These are phyloP conservation scores for Amaurobius ferox DNA, from an alignment of 2,888 invertebrate species.

Conservation along the genomic window DNA sequence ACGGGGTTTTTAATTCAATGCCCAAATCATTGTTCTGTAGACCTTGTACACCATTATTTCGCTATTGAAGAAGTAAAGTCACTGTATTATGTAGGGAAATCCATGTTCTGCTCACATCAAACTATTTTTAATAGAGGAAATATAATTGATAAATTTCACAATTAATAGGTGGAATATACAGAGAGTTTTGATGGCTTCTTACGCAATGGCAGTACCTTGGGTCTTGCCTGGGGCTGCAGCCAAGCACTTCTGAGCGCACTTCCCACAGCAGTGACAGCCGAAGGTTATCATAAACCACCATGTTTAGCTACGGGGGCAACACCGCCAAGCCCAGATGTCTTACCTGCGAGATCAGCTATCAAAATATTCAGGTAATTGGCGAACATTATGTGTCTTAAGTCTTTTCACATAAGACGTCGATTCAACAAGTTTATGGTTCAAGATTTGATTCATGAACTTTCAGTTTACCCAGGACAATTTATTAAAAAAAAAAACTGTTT, in stretches of 20 bases:
- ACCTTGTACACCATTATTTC: too few species aligned
- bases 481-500: too few species aligned
- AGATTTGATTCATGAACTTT: too few species aligned
- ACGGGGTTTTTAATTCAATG: too few species aligned
- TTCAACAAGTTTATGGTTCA: background rate
- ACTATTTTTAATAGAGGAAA: too few species aligned
- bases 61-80: too few species aligned
- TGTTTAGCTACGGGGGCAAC: background rate
- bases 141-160: too few species aligned
- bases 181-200: background rate
- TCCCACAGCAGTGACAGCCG: background rate
- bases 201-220: background rate
- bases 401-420: background rate
- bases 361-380: background rate
- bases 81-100: too few species aligned
- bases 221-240: background rate
- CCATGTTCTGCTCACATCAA: too few species aligned
- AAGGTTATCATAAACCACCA: background rate
- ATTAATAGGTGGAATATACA: background rate
- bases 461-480: too few species aligned
- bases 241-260: background rate
- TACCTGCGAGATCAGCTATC: background rate
- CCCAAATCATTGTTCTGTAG: too few species aligned
- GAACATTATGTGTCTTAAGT: too few species aligned
- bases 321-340: background rate